Conservation (phyloP, 2,888 invertebrate species). For the Eupsilia transversa region DNA sequence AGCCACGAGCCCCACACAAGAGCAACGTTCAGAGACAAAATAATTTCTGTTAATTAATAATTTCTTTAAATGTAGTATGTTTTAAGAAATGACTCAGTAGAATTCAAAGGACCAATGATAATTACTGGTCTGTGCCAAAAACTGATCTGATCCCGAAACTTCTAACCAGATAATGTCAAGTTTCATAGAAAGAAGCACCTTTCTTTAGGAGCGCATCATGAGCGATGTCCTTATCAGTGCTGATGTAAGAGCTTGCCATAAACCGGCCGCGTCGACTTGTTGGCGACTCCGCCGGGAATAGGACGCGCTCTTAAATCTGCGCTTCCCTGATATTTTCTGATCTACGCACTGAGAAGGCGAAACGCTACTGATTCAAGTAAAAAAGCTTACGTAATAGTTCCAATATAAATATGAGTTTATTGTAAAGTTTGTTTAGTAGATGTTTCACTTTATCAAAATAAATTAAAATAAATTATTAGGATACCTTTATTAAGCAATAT, state of each 20-base stretch:
- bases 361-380: background rate
- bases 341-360: slow-evolving; percentile 46
- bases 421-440: background rate
- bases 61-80: too few species aligned
- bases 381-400: background rate
- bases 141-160: too few species aligned
- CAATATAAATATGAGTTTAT: background rate
- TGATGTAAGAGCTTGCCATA: slow-evolving; percentile 42
- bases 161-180: background rate
- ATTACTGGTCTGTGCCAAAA: too few species aligned
- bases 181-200: background rate
- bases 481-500: slow-evolving; percentile 15
- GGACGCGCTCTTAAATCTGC: slow-evolving; percentile 55
- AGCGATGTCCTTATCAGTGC: slow-evolving; percentile 56
- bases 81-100: too few species aligned
- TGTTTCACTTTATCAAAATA: background rate
- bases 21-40: too few species aligned
- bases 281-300: slow-evolving; percentile 57
- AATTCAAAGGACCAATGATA: too few species aligned
- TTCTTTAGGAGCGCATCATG: slow-evolving; percentile 24
- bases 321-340: slow-evolving; percentile 48
- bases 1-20: too few species aligned
- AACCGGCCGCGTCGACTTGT: slow-evolving; percentile 55
- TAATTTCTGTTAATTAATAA: too few species aligned
- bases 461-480: background rate